Base-by-base conservation (phyloP, 1,140 invertebrate species). In the Hycleus phaleratus region DNA sequence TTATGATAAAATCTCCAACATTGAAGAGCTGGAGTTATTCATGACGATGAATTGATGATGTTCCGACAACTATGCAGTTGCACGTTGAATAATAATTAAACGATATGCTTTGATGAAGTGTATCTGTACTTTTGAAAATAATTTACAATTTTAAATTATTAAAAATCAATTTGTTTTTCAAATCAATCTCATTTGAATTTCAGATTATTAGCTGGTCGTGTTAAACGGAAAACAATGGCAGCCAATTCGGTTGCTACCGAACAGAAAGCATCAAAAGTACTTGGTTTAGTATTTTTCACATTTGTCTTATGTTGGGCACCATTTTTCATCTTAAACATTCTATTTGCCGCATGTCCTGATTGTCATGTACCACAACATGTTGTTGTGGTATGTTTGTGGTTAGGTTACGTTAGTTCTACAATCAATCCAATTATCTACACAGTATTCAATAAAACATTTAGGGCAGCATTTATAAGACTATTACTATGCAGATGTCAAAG, bases 271-370 rank as follows among this genome's bases (percentile, higher is more conserved):
- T 87, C 85, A 56, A 91, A 91, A 73, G 85, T 93, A 0, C 77
- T 94, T 1, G 91, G 91, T 1, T 74, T 94, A 2, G 90, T 95
- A 0, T 95, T 95, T 74, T 90, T 91, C 74, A 90, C 88, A 0
- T 95, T 95, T 71, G 91, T 94, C 9, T 75, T 93, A 3, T 92
- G 91, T 68, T 95, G 92, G 92, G 82, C 88, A 2, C 91, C 92
- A 0, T 95, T 95, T 74, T 95, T 95, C 74, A 77, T 90, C 25
- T 76, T 91, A 42, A 94, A 95, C 74, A 87, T 93, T 10, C 72
- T 91, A 7, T 88, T 89, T 61, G 88, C 87, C 4, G 80, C 85
- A 1, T 90, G 87, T 68, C 85, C 85, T 0, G 77, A 78, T 44
- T 87, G 86, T 68, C 71, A 81, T 46, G 85, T 90, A 11, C 84